Conservation (phyloP, 2,113 vertebrate species). For the Actenoides hombroni region DNA sequence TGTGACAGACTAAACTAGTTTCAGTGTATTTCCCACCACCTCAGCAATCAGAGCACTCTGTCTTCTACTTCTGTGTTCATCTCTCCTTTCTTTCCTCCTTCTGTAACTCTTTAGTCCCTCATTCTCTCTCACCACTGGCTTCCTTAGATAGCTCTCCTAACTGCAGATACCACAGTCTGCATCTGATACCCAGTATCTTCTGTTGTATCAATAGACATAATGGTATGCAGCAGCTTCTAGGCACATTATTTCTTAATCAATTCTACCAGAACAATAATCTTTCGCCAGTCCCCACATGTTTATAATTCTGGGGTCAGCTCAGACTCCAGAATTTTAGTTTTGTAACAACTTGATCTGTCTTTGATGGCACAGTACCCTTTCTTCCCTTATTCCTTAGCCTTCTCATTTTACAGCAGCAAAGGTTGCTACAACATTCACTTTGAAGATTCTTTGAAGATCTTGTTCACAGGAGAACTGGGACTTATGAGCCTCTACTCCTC, state of each 20-base stretch:
- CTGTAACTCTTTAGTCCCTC: background rate
- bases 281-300: background rate
- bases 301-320: background rate
- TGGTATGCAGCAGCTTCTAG: background rate
- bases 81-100: background rate
- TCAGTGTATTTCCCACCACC: background rate
- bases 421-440: background rate
- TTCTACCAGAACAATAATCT: background rate
- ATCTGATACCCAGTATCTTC: background rate
- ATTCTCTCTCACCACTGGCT: background rate
- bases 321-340: background rate
- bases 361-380: background rate
- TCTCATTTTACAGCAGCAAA: background rate
- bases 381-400: background rate
- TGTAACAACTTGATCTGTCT: background rate
- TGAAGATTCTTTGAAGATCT: background rate
- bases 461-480: background rate
- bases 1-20: background rate
- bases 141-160: background rate
- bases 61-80: background rate
- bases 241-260: background rate
- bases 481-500: background rate
- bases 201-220: background rate
- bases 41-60: background rate
- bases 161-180: background rate